Conservation (phyloP, 2,113 vertebrate genomes). For the Phylloscopus trochilus region DNA sequence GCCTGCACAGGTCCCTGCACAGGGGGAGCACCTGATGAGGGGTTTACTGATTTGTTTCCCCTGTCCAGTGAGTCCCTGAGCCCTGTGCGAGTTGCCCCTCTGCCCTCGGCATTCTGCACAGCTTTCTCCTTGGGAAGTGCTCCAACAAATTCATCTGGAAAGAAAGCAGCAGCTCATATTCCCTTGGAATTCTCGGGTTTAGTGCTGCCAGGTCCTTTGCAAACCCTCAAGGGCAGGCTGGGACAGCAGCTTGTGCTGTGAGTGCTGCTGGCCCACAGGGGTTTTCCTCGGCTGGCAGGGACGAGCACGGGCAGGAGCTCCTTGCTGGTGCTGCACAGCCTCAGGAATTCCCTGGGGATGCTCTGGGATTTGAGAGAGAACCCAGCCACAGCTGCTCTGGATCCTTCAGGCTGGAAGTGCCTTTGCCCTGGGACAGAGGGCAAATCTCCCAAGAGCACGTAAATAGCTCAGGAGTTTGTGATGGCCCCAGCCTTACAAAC, state of each 20-base stretch:
- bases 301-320: not conserved
- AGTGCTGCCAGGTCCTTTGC: not conserved
- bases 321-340: not conserved
- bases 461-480: not conserved
- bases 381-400: fast-evolving
- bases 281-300: not conserved
- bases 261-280: not conserved
- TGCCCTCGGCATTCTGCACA: not conserved
- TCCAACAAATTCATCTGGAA: not conserved
- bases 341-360: not conserved
- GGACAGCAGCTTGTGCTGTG: not conserved
- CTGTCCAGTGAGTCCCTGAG: not conserved
- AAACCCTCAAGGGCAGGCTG: not conserved
- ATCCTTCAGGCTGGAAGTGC: not conserved
- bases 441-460: not conserved
- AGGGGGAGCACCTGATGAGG: not conserved
- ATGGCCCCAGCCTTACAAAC: not conserved
- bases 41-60: not conserved
- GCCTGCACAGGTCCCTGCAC: not conserved
- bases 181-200: not conserved
- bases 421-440: not conserved
- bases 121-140: not conserved
- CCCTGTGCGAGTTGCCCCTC: not conserved
- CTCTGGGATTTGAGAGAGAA: not conserved
- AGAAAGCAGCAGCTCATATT: not conserved